A percentile compares a stretch with the other conserved stretches of the same genome.
These are phyloP conservation scores for Scaptomyza montana DNA, from an alignment of 1,140 invertebrate genomes.

Conservation along the genomic window DNA sequence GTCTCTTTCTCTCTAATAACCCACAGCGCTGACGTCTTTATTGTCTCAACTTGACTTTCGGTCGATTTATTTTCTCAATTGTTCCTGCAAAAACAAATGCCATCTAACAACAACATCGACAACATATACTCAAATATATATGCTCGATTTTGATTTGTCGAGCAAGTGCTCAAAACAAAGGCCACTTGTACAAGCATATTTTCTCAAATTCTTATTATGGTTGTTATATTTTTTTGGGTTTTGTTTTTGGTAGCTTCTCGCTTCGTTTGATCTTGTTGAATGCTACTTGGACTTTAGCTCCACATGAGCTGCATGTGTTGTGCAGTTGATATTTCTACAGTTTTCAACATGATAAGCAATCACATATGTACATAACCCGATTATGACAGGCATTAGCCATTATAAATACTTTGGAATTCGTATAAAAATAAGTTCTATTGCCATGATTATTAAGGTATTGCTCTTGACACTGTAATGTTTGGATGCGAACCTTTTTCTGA, in stretches of 20 bases:
- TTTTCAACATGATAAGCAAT: not conserved
- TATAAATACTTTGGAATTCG: too few species aligned
- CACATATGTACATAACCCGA: not conserved
- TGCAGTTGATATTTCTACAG: conserved; percentile 10
- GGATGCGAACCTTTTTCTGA: too few species aligned
- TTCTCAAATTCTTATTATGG: conserved; percentile 19
- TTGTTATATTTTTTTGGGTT: conserved; percentile 8
- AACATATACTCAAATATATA: conserved; percentile 21
- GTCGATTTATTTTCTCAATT: conserved; percentile 79
- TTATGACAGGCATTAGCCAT: not conserved
- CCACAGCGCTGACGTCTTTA: conserved; percentile 83
- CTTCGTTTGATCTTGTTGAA: conserved; percentile 40
- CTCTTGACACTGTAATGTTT: too few species aligned
- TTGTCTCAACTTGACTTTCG: conserved; percentile 79
- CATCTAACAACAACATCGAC: conserved; percentile 12
- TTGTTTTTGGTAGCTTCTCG: conserved; percentile 40
- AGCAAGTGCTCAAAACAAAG: conserved; percentile 46
- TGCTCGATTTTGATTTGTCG: conserved; percentile 49
- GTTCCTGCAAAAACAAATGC: conserved; percentile 73
- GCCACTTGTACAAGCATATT: conserved; percentile 41
- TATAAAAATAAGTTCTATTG: too few species aligned
- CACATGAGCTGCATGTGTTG: conserved; percentile 69
- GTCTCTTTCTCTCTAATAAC: conserved; percentile 64
- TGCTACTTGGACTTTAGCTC: conserved; percentile 48
- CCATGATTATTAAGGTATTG: too few species aligned